Conservation (phyloP, 2,113 vertebrate species). For the Corythaeola cristata region DNA sequence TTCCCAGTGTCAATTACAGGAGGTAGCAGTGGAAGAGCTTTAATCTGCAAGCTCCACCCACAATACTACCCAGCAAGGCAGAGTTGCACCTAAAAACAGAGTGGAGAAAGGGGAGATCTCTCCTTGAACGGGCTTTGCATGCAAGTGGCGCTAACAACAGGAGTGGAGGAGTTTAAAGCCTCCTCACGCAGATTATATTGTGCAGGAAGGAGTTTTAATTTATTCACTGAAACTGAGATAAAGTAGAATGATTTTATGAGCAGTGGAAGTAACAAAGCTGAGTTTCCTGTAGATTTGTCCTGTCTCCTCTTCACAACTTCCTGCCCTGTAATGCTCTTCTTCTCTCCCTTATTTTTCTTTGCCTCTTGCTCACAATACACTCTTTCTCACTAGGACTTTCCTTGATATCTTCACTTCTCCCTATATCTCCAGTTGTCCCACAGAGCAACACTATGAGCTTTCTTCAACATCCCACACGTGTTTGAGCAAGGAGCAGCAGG, state of each 20-base stretch:
- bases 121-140: neutral
- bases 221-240: neutral
- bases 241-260: neutral
- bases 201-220: neutral
- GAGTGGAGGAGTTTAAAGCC: neutral
- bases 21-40: neutral
- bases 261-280: neutral
- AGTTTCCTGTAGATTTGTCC: neutral
- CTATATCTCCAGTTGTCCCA: neutral
- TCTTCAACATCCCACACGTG: neutral
- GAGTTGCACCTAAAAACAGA: neutral
- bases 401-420: neutral
- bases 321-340: neutral
- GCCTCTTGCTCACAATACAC: neutral
- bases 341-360: neutral
- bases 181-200: neutral
- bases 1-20: neutral
- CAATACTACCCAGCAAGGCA: neutral
- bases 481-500: neutral
- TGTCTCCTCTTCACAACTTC: neutral
- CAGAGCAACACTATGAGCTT: neutral
- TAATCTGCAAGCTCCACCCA: neutral
- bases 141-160: neutral
- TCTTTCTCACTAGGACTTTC: neutral
- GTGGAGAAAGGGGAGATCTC: neutral